phyloP scores from a whole-genome alignment of 2,113 vertebrate species.

The Camelus dromedarius region DNA sequence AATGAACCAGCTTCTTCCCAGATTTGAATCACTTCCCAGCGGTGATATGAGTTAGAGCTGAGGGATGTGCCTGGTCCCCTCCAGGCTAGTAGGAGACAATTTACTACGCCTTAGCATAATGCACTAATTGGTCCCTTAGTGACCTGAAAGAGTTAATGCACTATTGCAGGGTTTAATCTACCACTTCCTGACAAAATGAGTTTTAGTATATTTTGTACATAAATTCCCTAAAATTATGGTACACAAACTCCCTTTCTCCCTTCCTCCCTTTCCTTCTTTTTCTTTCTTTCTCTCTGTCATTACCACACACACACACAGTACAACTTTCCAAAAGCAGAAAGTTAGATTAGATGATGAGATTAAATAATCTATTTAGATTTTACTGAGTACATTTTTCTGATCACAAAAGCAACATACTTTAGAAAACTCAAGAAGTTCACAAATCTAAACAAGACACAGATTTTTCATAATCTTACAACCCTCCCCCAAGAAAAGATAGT shows the following conservation, averaged over 20 bases:
- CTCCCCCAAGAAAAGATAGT: neutral
- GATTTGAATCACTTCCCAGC: slow-evolving; percentile 77
- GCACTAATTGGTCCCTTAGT: slow-evolving; percentile 81
- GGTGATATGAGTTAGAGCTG: slow-evolving; percentile 72
- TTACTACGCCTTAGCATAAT: slow-evolving; percentile 69
- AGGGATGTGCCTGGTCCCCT: slow-evolving; percentile 61
- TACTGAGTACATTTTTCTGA: slow-evolving; percentile 14
- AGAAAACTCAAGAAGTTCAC: neutral
- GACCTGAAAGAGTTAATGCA: slow-evolving; percentile 79
- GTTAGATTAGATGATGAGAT: neutral
- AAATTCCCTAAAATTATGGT: slow-evolving; percentile 49
- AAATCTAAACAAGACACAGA: slow-evolving; percentile 32
- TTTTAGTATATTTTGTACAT: slow-evolving; percentile 59
- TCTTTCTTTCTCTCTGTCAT: neutral
- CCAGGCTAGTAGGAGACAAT: slow-evolving; percentile 68
- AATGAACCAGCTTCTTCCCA: slow-evolving; percentile 70
- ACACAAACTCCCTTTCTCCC: neutral
- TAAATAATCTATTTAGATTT: slow-evolving; percentile 34
- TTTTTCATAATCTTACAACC: slow-evolving; percentile 3
- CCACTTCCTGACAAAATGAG: slow-evolving; percentile 72
- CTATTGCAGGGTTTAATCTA: slow-evolving; percentile 71
- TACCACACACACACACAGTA: neutral
- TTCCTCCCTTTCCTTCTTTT: neutral
- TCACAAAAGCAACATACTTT: neutral
- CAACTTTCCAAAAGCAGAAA: neutral